Percentiles rank a stretch among this genome's conserved stretches.
Evolutionary conservation across 2,888 invertebrate genomes (phyloP).

Genomic region (Brachyptera risi): DNA sequence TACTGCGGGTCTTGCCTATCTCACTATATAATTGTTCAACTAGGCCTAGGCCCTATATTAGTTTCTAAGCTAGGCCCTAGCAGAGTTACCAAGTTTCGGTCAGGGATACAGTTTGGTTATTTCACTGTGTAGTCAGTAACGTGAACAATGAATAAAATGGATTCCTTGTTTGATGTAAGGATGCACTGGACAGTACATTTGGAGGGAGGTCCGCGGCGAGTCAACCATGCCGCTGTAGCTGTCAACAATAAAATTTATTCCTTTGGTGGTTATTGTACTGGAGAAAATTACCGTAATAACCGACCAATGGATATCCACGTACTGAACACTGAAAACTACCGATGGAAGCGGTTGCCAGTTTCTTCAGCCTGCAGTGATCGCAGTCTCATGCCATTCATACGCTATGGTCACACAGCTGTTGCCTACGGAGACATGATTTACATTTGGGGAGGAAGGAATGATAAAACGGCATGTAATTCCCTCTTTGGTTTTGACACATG

Average conservation of each 20-base stretch:
- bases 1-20: no score
- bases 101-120: no score
- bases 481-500: conserved; percentile 77
- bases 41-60: no score
- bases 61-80: no score
- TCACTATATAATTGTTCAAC: no score
- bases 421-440: conserved; percentile 72
- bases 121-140: no score
- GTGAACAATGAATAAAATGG: no score
- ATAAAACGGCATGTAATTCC: conserved; percentile 72
- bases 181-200: conserved; percentile 83
- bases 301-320: conserved; percentile 84
- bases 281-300: conserved; percentile 69
- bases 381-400: conserved; percentile 65
- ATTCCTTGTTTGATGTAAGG: no score
- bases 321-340: conserved; percentile 61
- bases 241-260: conserved; percentile 78
- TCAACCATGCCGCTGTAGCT: conserved; percentile 87
- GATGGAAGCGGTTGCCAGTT: conserved; percentile 47
- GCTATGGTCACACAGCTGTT: conserved; percentile 91
- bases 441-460: conserved; percentile 92
- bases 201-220: conserved; percentile 86
- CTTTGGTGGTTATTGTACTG: conserved; percentile 89
- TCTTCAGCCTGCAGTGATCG: conserved; percentile 49
- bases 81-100: no score